phyloP scores from a whole-genome alignment of 2,797 vertebrate species.

The Mormyrus proboscirostris region DNA sequence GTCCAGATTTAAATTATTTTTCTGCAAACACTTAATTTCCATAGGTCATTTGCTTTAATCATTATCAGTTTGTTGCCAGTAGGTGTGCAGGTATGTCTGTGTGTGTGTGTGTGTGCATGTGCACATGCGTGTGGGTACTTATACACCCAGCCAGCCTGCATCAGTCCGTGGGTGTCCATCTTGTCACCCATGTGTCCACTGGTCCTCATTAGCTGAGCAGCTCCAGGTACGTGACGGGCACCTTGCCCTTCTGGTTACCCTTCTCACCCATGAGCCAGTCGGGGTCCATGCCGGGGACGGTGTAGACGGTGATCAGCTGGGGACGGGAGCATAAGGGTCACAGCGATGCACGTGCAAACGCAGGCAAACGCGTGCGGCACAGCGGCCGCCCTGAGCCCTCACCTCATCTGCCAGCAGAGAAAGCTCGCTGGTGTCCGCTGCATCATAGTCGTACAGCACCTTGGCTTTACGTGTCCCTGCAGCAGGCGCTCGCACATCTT shows the following conservation, averaged over 20 bases:
- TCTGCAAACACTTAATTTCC: constrained; percentile 6
- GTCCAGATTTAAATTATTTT: constrained; percentile 2
- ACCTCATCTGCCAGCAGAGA: constrained; percentile 88
- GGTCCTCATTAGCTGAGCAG: constrained; percentile 74
- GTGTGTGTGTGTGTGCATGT: background rate
- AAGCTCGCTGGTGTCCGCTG: constrained; percentile 84
- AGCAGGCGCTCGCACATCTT: constrained; percentile 76
- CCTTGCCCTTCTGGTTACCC: constrained; percentile 88
- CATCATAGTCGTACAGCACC: constrained; percentile 87
- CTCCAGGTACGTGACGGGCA: constrained; percentile 93
- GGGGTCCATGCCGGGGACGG: constrained; percentile 89
- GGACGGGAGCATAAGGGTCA: constrained; percentile 11
- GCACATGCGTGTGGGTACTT: background rate
- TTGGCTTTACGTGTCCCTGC: constrained; percentile 83
- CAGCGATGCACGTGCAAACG: background rate
- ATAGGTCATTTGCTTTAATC: background rate
- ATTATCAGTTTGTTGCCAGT: background rate
- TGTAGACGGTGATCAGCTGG: constrained; percentile 92
- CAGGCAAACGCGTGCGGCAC: background rate
- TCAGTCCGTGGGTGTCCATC: background rate
- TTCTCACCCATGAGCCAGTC: constrained; percentile 92
- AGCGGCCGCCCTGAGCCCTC: constrained; percentile 24
- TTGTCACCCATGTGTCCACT: background rate
- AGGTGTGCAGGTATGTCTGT: constrained; percentile 4
- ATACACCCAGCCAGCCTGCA: background rate